Conservation (phyloP, 2,888 invertebrate species). For the Caenorhabditis drosophilae region DNA sequence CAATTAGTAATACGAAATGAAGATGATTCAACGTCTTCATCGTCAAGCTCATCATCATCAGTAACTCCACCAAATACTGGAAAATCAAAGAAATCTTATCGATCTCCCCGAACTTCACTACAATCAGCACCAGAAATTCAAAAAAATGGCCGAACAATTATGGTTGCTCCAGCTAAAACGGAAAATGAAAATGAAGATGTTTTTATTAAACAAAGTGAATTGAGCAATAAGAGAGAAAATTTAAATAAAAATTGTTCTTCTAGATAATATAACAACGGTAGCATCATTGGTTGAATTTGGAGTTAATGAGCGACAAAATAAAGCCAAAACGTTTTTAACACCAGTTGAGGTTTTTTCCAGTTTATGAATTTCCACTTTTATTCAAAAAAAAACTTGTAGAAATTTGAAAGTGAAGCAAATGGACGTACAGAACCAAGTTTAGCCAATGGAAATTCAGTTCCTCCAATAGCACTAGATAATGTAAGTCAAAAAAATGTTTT, state of each 20-base stretch:
- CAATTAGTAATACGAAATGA: slow-evolving; percentile 44
- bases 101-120: too few species aligned
- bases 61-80: not conserved
- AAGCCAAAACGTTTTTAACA: slow-evolving; percentile 18
- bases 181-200: slow-evolving; percentile 15
- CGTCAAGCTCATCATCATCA: slow-evolving; percentile 12
- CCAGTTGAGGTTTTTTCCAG: slow-evolving; percentile 17
- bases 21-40: slow-evolving; percentile 7
- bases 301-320: too few species aligned
- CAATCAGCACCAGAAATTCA: slow-evolving; percentile 18
- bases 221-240: not conserved
- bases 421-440: too few species aligned
- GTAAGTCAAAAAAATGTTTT: too few species aligned
- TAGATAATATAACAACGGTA: slow-evolving; percentile 27
- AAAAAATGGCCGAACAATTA: slow-evolving; percentile 27
- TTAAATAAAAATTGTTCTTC: not conserved
- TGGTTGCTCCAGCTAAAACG: slow-evolving; percentile 29
- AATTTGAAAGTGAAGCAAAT: slow-evolving; percentile 4
- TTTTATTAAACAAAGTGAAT: slow-evolving; percentile 23
- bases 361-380: not conserved
- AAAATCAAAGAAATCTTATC: not conserved
- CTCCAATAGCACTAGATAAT: slow-evolving; percentile 29
- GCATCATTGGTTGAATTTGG: slow-evolving; percentile 17
- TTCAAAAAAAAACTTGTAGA: not conserved
- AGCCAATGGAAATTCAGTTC: slow-evolving; percentile 17